These are phyloP conservation scores for Apodemia duryi DNA, from an alignment of 2,888 invertebrate species.

Conservation along the genomic window DNA sequence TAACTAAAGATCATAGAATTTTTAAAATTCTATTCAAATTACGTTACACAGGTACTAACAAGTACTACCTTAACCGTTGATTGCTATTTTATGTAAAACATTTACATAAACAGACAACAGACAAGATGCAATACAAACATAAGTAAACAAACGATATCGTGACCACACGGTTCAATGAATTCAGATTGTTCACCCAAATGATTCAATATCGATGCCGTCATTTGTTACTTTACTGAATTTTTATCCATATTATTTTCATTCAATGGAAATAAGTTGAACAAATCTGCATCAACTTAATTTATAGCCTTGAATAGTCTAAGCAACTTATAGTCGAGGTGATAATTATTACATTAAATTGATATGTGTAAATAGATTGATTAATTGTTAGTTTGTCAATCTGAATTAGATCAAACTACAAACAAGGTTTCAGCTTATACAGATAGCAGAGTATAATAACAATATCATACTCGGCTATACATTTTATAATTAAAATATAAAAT, in stretches of 20 bases:
- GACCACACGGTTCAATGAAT: conserved; percentile 5
- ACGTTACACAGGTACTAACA: too few species aligned
- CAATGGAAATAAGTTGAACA: not conserved
- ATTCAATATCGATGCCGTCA: not conserved
- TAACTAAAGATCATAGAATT: too few species aligned
- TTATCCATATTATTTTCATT: not conserved
- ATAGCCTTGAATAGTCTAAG: not conserved
- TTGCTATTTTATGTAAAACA: not conserved
- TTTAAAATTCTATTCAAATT: too few species aligned
- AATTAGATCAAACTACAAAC: not conserved
- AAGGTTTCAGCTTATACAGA: not conserved
- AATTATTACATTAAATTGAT: not conserved
- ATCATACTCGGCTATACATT: too few species aligned
- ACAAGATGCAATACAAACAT: conserved; percentile 4
- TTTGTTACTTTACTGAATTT: not conserved
- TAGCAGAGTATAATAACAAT: not conserved
- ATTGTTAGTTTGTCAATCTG: not conserved
- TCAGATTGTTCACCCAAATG: conserved; percentile 2
- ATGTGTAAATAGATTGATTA: not conserved
- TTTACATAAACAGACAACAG: not conserved
- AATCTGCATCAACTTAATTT: not conserved
- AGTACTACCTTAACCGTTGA: too few species aligned
- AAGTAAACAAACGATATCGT: conserved; percentile 1
- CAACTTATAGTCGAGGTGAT: conserved; percentile 2
- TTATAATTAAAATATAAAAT: not conserved